phyloP scores from a whole-genome alignment of 2,113 vertebrate species.

The Siniperca chuatsi region DNA sequence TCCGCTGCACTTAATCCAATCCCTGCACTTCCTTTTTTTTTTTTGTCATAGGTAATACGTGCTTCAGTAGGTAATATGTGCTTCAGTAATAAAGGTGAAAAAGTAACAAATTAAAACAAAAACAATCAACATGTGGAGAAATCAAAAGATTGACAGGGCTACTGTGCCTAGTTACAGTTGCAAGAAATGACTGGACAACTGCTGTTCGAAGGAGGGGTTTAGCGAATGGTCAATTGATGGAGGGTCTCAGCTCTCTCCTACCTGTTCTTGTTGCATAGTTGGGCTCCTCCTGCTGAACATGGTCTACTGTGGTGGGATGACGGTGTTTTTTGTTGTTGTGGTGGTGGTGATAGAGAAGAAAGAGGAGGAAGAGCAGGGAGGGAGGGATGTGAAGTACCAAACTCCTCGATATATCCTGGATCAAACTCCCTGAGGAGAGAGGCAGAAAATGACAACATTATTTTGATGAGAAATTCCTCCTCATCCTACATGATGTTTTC shows the following conservation, averaged over 20 bases:
- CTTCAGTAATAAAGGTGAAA: too few species aligned
- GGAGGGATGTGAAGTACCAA: constrained; percentile 34
- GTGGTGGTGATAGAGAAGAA: not conserved
- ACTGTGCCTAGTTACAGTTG: not conserved
- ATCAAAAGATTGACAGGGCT: not conserved
- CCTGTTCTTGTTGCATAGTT: constrained; percentile 72
- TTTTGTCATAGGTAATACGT: too few species aligned
- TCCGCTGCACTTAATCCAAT: too few species aligned
- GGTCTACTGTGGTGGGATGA: constrained; percentile 34
- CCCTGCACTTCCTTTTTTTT: too few species aligned
- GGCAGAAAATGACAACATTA: not conserved
- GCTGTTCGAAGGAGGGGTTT: not conserved
- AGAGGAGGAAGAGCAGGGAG: constrained; percentile 16
- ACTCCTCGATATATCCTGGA: constrained; percentile 62
- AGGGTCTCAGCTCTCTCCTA: constrained; percentile 15
- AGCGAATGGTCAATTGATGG: not conserved
- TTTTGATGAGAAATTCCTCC: not conserved
- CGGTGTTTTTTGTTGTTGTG: not conserved
- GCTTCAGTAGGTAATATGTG: too few species aligned
- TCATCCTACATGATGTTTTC: not conserved
- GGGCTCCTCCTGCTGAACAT: constrained; percentile 58
- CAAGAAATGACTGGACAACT: not conserved
- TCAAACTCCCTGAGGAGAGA: constrained; percentile 61
- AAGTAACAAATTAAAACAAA: too few species aligned
- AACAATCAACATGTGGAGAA: not conserved